Percentiles rank a stretch among this genome's conserved stretches.
These are phyloP conservation scores for Drosophila truncata DNA, from an alignment of 1,140 invertebrate genomes.

Conservation along the genomic window DNA sequence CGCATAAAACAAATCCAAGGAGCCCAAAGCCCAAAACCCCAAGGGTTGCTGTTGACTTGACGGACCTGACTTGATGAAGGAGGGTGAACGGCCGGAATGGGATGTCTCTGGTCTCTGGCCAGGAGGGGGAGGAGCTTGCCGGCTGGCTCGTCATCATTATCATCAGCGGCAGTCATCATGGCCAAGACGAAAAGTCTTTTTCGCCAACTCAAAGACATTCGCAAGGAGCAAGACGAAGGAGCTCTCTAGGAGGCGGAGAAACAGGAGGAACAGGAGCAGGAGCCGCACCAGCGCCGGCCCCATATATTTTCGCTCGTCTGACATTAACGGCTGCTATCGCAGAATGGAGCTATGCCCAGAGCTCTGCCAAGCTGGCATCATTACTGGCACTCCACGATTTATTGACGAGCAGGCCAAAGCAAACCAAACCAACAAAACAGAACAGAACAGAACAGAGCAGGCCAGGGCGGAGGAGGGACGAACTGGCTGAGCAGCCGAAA, in stretches of 20 bases:
- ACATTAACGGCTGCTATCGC: constrained; percentile 85
- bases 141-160: constrained; percentile 57
- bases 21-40: constrained; percentile 21
- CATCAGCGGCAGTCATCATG: constrained; percentile 66
- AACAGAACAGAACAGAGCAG: constrained; percentile 29
- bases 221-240: constrained; percentile 6
- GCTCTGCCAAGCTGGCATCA: constrained; percentile 76
- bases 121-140: constrained; percentile 5
- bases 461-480: constrained; percentile 1
- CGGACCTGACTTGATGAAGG: constrained; percentile 65
- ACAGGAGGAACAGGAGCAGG: not conserved
- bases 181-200: constrained; percentile 66
- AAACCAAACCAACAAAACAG: constrained; percentile 49
- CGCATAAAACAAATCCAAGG: constrained; percentile 78
- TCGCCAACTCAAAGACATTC: constrained; percentile 65
- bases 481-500: constrained; percentile 56
- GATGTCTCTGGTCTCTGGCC: constrained; percentile 24
- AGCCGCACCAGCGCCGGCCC: constrained; percentile 21
- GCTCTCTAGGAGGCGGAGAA: constrained; percentile 1
- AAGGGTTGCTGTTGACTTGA: constrained; percentile 67
- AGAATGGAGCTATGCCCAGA: constrained; percentile 55
- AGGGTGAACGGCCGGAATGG: constrained; percentile 12
- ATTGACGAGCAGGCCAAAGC: constrained; percentile 69
- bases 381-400: constrained; percentile 81
- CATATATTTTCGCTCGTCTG: constrained; percentile 85